phyloP scores from a whole-genome alignment of 2,888 invertebrate genomes.

The Nomada ruficornis region DNA sequence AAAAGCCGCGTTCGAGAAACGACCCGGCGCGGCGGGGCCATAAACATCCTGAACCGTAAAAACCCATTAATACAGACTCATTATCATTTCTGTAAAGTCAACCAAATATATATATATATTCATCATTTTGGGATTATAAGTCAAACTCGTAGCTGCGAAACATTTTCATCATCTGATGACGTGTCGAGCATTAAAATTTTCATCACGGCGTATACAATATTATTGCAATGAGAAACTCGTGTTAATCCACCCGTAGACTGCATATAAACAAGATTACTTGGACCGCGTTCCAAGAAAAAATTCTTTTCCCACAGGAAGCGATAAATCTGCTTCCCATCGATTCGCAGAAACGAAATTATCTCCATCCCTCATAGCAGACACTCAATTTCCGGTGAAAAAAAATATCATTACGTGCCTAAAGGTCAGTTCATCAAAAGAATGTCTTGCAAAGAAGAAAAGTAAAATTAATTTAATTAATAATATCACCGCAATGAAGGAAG shows the following conservation, averaged over 20 bases:
- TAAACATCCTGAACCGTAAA: neutral
- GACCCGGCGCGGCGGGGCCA: neutral
- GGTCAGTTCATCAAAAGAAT: no score
- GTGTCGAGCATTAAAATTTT: neutral
- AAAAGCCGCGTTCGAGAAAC: neutral
- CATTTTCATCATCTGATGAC: neutral
- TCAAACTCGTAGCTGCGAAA: neutral
- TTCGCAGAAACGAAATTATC: slow-evolving; percentile 12
- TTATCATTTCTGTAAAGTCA: neutral
- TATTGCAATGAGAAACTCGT: neutral
- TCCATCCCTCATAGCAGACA: neutral
- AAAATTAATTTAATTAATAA: no score
- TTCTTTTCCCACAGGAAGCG: slow-evolving; percentile 38
- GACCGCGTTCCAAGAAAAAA: slow-evolving; percentile 28
- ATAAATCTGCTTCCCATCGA: slow-evolving; percentile 40
- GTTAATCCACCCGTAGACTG: neutral
- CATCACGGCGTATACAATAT: neutral
- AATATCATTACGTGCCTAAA: no score
- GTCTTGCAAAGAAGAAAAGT: neutral
- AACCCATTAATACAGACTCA: neutral
- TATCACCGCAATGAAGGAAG: no score
- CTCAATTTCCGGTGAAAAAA: slow-evolving; percentile 3
- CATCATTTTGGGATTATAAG: neutral
- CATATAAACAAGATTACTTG: slow-evolving; percentile 23
- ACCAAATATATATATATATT: neutral